Conservation (phyloP, 2,113 vertebrate species). For the Petroica traversi region DNA sequence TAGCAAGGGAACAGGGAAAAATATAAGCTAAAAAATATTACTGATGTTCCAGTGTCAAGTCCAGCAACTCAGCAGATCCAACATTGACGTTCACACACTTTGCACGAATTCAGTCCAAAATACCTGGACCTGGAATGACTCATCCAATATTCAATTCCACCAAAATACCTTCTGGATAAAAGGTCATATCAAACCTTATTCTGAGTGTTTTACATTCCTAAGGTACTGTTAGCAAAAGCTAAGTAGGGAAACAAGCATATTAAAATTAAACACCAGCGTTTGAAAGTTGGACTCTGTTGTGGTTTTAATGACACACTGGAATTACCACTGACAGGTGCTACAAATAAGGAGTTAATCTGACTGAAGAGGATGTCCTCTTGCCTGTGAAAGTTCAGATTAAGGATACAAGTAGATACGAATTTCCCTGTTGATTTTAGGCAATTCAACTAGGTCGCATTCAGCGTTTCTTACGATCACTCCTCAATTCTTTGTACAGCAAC, state of each 20-base stretch:
- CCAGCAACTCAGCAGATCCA: not conserved
- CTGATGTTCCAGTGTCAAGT: not conserved
- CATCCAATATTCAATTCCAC: not conserved
- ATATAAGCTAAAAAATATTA: not conserved
- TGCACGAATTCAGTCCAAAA: rapidly evolving
- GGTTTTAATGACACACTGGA: rapidly evolving
- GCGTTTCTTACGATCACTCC: not conserved
- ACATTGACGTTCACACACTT: rapidly evolving
- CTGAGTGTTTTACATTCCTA: not conserved
- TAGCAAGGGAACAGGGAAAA: not conserved
- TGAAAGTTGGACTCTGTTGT: not conserved
- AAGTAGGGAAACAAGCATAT: not conserved
- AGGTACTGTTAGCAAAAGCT: not conserved
- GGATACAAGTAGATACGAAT: not conserved
- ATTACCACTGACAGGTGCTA: not conserved
- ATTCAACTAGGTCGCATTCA: not conserved
- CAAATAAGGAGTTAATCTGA: not conserved
- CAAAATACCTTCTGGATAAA: not conserved
- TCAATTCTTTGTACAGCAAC: not conserved
- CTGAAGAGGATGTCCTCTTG: not conserved
- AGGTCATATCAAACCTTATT: not conserved
- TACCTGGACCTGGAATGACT: not conserved
- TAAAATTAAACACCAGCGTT: rapidly evolving
- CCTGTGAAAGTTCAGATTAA: not conserved
- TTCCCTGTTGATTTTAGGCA: not conserved